Evolutionary conservation across 1,140 invertebrate species (phyloP), one percentile per base, ranked within the genome.

Genomic region (Saccostrea echinata): DNA sequence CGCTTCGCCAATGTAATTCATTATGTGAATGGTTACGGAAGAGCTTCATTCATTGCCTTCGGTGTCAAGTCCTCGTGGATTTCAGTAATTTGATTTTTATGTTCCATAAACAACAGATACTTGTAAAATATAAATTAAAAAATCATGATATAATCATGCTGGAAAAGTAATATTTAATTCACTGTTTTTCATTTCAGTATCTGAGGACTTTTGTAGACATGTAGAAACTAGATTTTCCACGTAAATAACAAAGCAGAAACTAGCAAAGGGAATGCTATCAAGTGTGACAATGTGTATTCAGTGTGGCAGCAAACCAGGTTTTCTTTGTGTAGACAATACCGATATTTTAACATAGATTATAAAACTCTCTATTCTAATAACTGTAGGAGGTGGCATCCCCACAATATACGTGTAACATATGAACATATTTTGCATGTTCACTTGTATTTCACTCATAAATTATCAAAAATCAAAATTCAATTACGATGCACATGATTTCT

Each of bases 101-200:
- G 68, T 76, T 27, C 30, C 68, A 76, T 76, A 76, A 76, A 30
- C 24, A 30, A 27, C 68, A 76, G 27, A 27, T 76, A 33, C 27
- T 76, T 76, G 68, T 33, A 30, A 33, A 27, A 76, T 71, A 71
- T 76, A 21, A 64, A 64, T 64, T 64, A n/a, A 64, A 64, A 76
- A 30, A 76, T 76, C 68, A 76, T 35, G 68, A 71, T 33, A 76
- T 76, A 30, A 4, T 76, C 68, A 30, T 30, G 13, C 11, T 68
- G 12, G 13, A 12, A 16, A 9, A 33, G 13, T 30, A 11, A 30
- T 76, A 13, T 16, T 30, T 61, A 6, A n/a, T 61, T 61, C 18
- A 18, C 18, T 61, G 55, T 21, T n/a, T 21, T 61, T 61, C 16
- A 61, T 21, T 21, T 43, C 43, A 61, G 6, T 16, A n/a, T 61